A percentile compares a stretch with the other conserved stretches of the same genome.
Evolutionary conservation across 2,888 invertebrate genomes (phyloP).

Genomic region (Acrobasis repandana): DNA sequence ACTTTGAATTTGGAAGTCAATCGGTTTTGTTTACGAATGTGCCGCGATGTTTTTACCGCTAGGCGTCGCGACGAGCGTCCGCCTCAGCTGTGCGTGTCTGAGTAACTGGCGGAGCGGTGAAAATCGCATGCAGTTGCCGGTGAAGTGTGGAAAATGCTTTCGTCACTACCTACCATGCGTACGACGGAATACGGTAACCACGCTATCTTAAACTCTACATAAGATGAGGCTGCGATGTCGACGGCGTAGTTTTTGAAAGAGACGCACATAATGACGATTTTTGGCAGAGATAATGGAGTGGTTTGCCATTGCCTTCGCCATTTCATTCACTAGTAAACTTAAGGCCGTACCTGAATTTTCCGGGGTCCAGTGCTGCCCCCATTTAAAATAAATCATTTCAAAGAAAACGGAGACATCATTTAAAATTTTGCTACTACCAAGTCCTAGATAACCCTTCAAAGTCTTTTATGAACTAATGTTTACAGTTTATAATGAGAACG

Average conservation of each 20-base stretch:
- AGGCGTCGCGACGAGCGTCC: slow-evolving; percentile 40
- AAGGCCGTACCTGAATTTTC: too few species aligned
- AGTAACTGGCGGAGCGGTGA: slow-evolving; percentile 54
- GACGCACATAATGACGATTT: too few species aligned
- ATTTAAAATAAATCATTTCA: too few species aligned
- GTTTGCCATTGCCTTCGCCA: too few species aligned
- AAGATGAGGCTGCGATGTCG: neutral
- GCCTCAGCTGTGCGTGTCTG: slow-evolving; percentile 35
- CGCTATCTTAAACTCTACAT: neutral
- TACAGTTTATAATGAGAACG: too few species aligned
- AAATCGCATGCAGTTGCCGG: slow-evolving; percentile 47
- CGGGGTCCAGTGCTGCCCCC: too few species aligned
- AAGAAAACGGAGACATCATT: too few species aligned
- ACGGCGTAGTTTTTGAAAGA: neutral
- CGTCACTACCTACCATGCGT: slow-evolving; percentile 42
- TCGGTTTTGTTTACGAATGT: slow-evolving; percentile 57
- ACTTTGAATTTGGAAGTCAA: slow-evolving; percentile 32
- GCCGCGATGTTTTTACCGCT: slow-evolving; percentile 38
- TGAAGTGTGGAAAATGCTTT: slow-evolving; percentile 67
- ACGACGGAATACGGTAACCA: neutral
- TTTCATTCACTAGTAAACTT: too few species aligned
- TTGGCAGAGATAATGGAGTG: too few species aligned
- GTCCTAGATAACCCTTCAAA: too few species aligned
- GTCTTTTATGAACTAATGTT: too few species aligned
- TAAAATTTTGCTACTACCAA: too few species aligned